These are phyloP conservation scores for Leptinotarsa tumamoca DNA, from an alignment of 2,888 invertebrate genomes.

Conservation along the genomic window DNA sequence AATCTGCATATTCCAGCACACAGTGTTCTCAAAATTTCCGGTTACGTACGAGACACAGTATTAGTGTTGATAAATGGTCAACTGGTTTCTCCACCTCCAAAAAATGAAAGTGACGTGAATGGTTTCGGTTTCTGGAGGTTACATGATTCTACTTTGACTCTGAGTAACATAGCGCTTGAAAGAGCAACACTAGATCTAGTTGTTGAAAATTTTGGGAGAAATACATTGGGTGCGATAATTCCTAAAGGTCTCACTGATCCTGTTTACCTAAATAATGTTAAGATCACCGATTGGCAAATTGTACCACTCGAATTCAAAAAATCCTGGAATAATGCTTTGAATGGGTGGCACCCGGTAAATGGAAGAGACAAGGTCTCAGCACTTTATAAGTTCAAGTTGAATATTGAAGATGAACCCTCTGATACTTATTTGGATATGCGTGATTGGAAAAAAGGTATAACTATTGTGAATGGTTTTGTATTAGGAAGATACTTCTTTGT, in stretches of 20 bases:
- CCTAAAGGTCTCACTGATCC: constrained; percentile 64
- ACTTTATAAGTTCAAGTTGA: constrained; percentile 71
- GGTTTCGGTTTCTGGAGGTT: constrained; percentile 66
- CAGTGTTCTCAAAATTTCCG: constrained; percentile 60
- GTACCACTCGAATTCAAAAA: constrained; percentile 69
- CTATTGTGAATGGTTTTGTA: constrained; percentile 87
- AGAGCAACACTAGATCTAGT: constrained; percentile 64
- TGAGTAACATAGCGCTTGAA: constrained; percentile 51
- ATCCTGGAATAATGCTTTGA: constrained; percentile 60
- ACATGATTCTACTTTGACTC: constrained; percentile 57
- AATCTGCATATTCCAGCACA: constrained; percentile 54
- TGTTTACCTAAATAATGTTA: constrained; percentile 64
- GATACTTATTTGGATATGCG: constrained; percentile 85
- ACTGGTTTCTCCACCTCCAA: constrained; percentile 59
- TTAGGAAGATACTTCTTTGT: constrained; percentile 82
- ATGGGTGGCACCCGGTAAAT: constrained; percentile 69
- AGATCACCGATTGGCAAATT: constrained; percentile 63
- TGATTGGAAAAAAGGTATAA: constrained; percentile 87
- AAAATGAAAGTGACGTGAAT: constrained; percentile 56
- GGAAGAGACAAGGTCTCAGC: constrained; percentile 72
- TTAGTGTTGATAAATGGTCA: constrained; percentile 67
- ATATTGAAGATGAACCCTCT: constrained; percentile 67
- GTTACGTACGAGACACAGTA: constrained; percentile 68
- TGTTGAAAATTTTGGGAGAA: constrained; percentile 85
- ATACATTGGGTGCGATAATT: constrained; percentile 71